Evolutionary conservation across 2,113 vertebrate species (phyloP), one percentile per base, ranked within the genome.

Genomic region (Dromaius novaehollandiae): DNA sequence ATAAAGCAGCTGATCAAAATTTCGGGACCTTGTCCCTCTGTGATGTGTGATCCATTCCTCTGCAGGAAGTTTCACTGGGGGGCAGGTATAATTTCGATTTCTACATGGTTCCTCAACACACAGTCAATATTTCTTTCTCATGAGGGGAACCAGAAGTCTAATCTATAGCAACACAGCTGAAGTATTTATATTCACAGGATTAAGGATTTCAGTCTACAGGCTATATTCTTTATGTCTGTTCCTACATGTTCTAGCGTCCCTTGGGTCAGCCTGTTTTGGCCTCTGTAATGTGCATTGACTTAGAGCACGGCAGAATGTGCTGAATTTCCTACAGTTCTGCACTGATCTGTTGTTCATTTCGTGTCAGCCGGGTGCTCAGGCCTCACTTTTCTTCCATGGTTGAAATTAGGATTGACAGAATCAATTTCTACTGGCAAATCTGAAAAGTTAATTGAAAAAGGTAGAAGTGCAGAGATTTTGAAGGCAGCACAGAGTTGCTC

Each of bases 321-420:
- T 48, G 51, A 53, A 30, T 51, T 82, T 86, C 56, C 74, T 60
- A 55, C 38, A 90, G 50, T 6, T 95, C 40, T 70, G 36, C 60
- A 78, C 58, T 34, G 48, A 74, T 84, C 82, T 60, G 15, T n/a
- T 75, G 46, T 51, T 81, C 28, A 78, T 86, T 90, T 82, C 36
- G 42, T 34, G 28, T 32, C 79, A 92, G 28, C 7, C 40, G n/a
- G 53, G 70, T 88, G 68, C 64, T 93, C 82, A 92, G 82, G 81
- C 51, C 21, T 81, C 68, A 56, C 19, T 51, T 90, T 81, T 86
- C 82, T 94, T 46, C 61, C 56, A 75, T 11, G 19, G 21, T 5
- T 96, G 73, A 93, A 92, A 93, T 73, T 55, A 86, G 46, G 86
- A 86, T 7, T 71, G 50, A 71, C 80, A 86, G 32, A 95, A 93